Percentiles rank a stretch among this genome's conserved stretches.
phyloP scores from a whole-genome alignment of 2,888 invertebrate genomes.

The Drosophila recens region DNA sequence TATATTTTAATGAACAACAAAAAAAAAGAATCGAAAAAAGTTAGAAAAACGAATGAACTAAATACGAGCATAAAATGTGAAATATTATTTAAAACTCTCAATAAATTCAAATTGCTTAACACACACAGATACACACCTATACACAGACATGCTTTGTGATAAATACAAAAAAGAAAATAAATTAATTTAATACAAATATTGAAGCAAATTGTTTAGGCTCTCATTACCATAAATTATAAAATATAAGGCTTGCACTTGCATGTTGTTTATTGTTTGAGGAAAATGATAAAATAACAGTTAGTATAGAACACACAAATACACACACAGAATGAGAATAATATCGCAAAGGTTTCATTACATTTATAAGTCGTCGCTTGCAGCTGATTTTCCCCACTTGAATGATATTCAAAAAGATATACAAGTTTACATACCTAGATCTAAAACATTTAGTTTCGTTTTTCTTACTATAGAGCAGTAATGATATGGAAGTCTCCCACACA shows the following conservation, averaged over 20 bases:
- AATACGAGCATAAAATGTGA: slow-evolving; percentile 24
- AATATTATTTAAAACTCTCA: slow-evolving; percentile 32
- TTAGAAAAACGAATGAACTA: slow-evolving; percentile 22
- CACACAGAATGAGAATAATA: slow-evolving; percentile 22
- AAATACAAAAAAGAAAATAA: slow-evolving; percentile 25
- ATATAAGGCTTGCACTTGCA: slow-evolving; percentile 52
- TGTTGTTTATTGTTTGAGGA: slow-evolving; percentile 36
- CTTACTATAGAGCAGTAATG: slow-evolving; percentile 1
- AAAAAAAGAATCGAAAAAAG: slow-evolving; percentile 1
- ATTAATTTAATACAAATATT: slow-evolving; percentile 14
- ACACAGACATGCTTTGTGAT: slow-evolving; percentile 57
- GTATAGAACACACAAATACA: background rate
- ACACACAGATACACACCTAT: slow-evolving; percentile 9
- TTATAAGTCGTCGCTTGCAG: slow-evolving; percentile 64
- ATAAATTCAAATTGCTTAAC: slow-evolving; percentile 39
- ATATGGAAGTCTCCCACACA: too few relatives aligned
- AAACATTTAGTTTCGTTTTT: slow-evolving; percentile 7
- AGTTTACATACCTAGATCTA: slow-evolving; percentile 4
- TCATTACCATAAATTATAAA: slow-evolving; percentile 22
- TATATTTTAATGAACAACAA: slow-evolving; percentile 16
- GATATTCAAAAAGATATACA: slow-evolving; percentile 15
- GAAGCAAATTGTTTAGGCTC: slow-evolving; percentile 46
- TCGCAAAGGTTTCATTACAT: slow-evolving; percentile 66
- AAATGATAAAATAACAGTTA: slow-evolving; percentile 1
- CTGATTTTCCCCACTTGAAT: slow-evolving; percentile 34